Base-by-base conservation (phyloP, 2,797 vertebrate genomes). In the Ptychadena robeensis region DNA sequence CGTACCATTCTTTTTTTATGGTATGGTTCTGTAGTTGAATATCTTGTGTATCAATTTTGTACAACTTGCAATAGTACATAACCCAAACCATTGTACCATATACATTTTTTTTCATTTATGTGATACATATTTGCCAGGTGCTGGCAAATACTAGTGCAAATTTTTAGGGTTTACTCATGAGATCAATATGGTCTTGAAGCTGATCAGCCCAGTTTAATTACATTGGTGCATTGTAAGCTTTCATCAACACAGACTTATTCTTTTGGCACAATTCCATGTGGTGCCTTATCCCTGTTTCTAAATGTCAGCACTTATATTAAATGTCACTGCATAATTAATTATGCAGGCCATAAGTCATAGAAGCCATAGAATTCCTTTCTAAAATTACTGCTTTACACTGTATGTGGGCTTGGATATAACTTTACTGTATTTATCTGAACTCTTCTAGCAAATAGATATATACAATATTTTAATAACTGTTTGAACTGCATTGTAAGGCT, bases 321-420 rank as follows among this genome's bases (percentile, higher is more conserved):
- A 81, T 81, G 79, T 81, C 79, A 81, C 61, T 44, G 79, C 79
- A 81, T 81, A 81, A 81, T 81, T 73, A 73, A 81, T 81, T 66
- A 66, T n/a, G 72, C 69, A 25, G 28, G 34, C n/a, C 53, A 63
- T 37, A 81, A 65, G 61, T 59, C 59, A 31, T 59, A n/a, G n/a
- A n/a, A n/a, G 59, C 61, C 73, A 57, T 48, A 65, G 40, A 71
- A 64, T 44, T 71, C 63, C 15, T 72, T 61, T 31, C 22, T 32
- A 61, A 12, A 44, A 40, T 71, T 59, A 28, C 37, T 77, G 14
- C 3, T 14, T 67, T 18, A 28, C 64, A 25, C 57, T 61, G n/a
- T 28, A 37, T 71, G 9, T 61, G 59, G 25, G 18, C 9, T 27
- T 72, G 35, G 65, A 34, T 34, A 72, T 32, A 14, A 64, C 11